Percentiles rank a stretch among this genome's conserved stretches.
These are phyloP conservation scores for Osmoderma eremita DNA, from an alignment of 2,888 invertebrate genomes.

Conservation along the genomic window DNA sequence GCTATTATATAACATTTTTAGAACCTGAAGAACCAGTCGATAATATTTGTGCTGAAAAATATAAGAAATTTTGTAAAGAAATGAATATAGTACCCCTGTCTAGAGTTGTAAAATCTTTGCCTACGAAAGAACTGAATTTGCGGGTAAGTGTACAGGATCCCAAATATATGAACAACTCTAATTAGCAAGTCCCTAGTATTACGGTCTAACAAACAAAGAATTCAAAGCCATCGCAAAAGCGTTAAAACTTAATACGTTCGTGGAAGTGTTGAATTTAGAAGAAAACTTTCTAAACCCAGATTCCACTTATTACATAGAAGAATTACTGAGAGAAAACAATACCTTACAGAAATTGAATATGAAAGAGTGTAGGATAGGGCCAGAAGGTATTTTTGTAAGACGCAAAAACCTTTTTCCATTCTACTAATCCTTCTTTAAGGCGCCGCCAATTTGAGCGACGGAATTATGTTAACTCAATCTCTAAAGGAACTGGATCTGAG, in stretches of 20 bases:
- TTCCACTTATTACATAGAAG: conserved; percentile 59
- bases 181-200: conserved; percentile 58
- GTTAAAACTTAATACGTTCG: conserved; percentile 57
- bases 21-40: conserved; percentile 53
- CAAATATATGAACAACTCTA: neutral
- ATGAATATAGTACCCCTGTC: conserved; percentile 59
- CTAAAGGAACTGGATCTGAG: conserved; percentile 62
- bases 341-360: conserved; percentile 59
- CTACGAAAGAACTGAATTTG: conserved; percentile 55
- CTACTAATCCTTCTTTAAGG: conserved; percentile 52
- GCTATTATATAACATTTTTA: conserved; percentile 37
- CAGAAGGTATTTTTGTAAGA: conserved; percentile 50
- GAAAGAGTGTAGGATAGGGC: conserved; percentile 63
- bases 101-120: conserved; percentile 56
- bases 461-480: conserved; percentile 56
- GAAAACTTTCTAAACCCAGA: conserved; percentile 62
- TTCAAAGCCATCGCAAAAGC: conserved; percentile 58
- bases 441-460: conserved; percentile 58
- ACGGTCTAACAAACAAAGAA: conserved; percentile 58
- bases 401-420: neutral
- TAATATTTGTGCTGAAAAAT: conserved; percentile 58
- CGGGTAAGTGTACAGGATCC: conserved; percentile 51
- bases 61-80: conserved; percentile 59
- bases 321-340: conserved; percentile 60
- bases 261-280: conserved; percentile 59